These are phyloP conservation scores for Yasuhikotakia modesta DNA, from an alignment of 2,797 vertebrate species.

Conservation along the genomic window DNA sequence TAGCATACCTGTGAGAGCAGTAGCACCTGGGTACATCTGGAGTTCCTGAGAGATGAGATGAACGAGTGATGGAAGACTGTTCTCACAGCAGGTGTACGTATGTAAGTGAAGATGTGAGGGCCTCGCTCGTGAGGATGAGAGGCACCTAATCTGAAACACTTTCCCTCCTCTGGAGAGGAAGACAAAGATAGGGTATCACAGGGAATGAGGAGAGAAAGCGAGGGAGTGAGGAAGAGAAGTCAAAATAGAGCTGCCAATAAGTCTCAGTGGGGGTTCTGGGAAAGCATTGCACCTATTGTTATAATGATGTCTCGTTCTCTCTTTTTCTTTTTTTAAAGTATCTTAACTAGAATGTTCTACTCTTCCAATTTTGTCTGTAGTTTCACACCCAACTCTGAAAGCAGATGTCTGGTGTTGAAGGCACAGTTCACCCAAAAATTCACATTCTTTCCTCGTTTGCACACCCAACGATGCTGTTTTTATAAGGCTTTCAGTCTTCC, in stretches of 20 bases:
- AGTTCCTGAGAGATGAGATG: slow-evolving; percentile 56
- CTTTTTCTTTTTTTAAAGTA: slow-evolving; percentile 39
- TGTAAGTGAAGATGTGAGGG: slow-evolving; percentile 52
- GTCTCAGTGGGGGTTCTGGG: slow-evolving; percentile 42
- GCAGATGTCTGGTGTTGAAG: slow-evolving; percentile 12
- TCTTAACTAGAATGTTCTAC: slow-evolving; percentile 20
- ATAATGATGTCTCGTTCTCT: slow-evolving; percentile 60
- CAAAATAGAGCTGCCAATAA: slow-evolving; percentile 44
- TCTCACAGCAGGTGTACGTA: slow-evolving; percentile 41
- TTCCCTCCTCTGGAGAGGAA: slow-evolving; percentile 37
- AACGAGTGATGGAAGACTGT: slow-evolving; percentile 54
- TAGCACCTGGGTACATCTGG: slow-evolving; percentile 50
- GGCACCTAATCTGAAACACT: slow-evolving; percentile 44
- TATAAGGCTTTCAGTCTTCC: not conserved
- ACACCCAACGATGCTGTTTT: not conserved
- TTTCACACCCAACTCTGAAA: slow-evolving; percentile 16
- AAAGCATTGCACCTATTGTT: slow-evolving; percentile 43
- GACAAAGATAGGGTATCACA: slow-evolving; percentile 60
- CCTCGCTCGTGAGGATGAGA: slow-evolving; percentile 27
- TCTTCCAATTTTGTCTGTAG: slow-evolving; percentile 43
- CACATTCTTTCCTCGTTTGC: not conserved
- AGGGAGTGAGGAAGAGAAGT: slow-evolving; percentile 26
- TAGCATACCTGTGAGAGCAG: slow-evolving; percentile 42
- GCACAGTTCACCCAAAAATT: not conserved
- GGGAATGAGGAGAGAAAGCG: slow-evolving; percentile 49